phyloP scores from a whole-genome alignment of 2,797 vertebrate species.

The Pipistrellus pipistrellus region DNA sequence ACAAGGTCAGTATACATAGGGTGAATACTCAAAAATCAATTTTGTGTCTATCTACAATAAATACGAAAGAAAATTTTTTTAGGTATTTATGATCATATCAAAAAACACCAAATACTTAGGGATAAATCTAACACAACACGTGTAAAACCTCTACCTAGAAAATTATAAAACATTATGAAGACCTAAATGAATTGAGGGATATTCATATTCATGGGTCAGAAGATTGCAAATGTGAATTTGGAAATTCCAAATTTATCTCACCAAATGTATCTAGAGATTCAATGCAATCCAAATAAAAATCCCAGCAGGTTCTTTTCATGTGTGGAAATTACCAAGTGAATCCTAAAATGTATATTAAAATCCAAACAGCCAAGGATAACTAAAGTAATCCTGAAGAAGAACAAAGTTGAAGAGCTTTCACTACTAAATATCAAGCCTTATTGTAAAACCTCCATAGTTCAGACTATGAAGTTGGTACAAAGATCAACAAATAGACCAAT shows the following conservation, averaged over 20 bases:
- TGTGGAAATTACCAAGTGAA: slow-evolving; percentile 7
- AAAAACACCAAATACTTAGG: background rate
- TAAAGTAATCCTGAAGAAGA: background rate
- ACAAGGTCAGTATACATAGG: background rate
- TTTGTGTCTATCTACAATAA: background rate
- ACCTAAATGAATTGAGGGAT: background rate
- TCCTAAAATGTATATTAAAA: slow-evolving; percentile 30
- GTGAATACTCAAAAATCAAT: background rate
- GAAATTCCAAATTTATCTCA: slow-evolving; percentile 15
- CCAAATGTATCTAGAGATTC: background rate
- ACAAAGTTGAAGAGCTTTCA: background rate
- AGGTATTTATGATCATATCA: background rate
- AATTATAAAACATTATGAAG: background rate
- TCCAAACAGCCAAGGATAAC: background rate
- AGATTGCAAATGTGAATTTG: slow-evolving; percentile 7
- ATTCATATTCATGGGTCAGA: background rate
- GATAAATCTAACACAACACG: background rate
- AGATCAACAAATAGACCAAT: background rate
- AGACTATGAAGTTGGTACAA: background rate
- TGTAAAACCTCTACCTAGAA: background rate
- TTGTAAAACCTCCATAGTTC: background rate
- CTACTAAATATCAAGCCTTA: background rate
- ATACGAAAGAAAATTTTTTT: background rate
- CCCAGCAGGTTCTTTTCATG: background rate
- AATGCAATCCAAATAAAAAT: background rate